Percentiles rank a stretch among this genome's conserved stretches.
Evolutionary conservation across 2,888 invertebrate genomes (phyloP).

Genomic region (Schrankia costaestrigalis): DNA sequence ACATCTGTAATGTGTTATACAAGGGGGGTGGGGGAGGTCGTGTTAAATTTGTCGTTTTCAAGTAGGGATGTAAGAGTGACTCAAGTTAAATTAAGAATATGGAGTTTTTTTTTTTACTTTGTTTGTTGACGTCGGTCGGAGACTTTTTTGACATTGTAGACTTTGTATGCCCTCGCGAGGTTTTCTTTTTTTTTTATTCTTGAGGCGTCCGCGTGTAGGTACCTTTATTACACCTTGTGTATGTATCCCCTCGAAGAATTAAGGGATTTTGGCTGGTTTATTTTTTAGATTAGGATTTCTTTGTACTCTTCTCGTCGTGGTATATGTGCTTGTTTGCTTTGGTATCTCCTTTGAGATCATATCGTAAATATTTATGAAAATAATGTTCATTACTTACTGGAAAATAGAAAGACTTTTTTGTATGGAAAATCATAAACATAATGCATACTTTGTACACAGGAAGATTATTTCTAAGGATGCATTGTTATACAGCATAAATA

Average conservation of each 20-base stretch:
- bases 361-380: constrained; percentile 6
- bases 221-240: constrained; percentile 56
- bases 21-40: constrained; percentile 22
- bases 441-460: too few species aligned
- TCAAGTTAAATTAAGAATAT: constrained; percentile 82
- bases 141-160: constrained; percentile 79
- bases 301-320: constrained; percentile 64
- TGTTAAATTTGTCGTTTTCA: constrained; percentile 42
- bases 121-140: constrained; percentile 66
- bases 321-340: constrained; percentile 72
- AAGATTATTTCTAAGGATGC: too few species aligned
- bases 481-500: too few species aligned
- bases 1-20: constrained; percentile 8
- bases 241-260: constrained; percentile 58
- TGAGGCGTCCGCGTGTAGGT: constrained; percentile 69
- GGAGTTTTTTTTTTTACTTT: constrained; percentile 69
- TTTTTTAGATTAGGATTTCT: constrained; percentile 71
- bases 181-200: constrained; percentile 69
- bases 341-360: constrained; percentile 19
- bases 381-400: not conserved
- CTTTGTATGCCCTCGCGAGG: constrained; percentile 56
- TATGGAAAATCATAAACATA: too few species aligned
- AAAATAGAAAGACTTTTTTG: too few species aligned
- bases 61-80: constrained; percentile 77
- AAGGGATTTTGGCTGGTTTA: constrained; percentile 70